Base-by-base conservation (phyloP, 2,888 invertebrate species). In the Ditula angustiorana region DNA sequence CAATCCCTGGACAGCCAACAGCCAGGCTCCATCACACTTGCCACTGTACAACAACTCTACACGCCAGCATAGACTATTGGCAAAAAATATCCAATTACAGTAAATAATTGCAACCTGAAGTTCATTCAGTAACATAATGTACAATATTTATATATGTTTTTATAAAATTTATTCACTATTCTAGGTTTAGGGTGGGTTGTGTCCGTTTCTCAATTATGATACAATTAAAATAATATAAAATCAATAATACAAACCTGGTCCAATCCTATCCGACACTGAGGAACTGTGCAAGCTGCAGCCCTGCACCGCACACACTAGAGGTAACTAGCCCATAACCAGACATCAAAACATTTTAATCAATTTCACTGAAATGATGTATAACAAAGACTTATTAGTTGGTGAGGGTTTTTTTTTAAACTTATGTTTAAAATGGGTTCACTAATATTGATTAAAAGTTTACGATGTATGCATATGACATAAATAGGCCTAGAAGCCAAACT, bases 101-200 rank as follows among this genome's bases (percentile, higher is more conserved):
- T 16, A n/a, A n/a, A n/a, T n/a, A 44, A 44, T 61, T 33, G 21
- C 23, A 28, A 47, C 26, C 33, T 47, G 35, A 37, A 56, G 49
- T 52, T 16, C 44, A 52, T 59, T 52, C 52, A 64, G 46, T 56
- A 61, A 55, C 24, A 55, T 55, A 53, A 41, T 61, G 61, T 50
- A 66, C 23, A 44, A 58, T 58, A 58, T 44, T 52, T 52, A 58
- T 63, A 58, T 63, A 63, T 52, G 10, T 61, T 55, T 56, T 60
- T 52, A 53, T 50, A 58, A 11, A 66, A 58, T 58, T 67, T 64
- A 60, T 75, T 79, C 64, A 78, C 79, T 87, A 88, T 74, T 69
- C 90, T 90, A 90, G 70, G 79, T 78, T 86, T 80, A 84, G 82
- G 92, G 91, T 90, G 92, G 92, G 91, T 82, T 83, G 80, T 89